Percentiles rank a stretch among this genome's conserved stretches.
These are phyloP conservation scores for Oxystoma pomonae DNA, from an alignment of 2,888 invertebrate genomes.

Conservation along the genomic window DNA sequence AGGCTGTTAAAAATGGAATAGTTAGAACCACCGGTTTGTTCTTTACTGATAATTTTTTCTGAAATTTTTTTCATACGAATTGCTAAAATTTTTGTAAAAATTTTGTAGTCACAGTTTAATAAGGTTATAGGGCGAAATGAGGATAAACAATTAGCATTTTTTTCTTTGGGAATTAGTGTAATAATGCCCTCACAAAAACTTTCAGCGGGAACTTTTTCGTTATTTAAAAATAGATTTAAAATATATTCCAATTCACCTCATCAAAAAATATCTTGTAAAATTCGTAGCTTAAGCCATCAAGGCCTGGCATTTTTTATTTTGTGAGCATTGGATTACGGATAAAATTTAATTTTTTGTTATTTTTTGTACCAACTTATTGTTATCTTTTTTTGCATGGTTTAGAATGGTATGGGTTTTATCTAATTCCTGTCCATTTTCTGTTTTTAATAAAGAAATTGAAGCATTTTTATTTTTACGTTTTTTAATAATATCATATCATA, in stretches of 20 bases:
- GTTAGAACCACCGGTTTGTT: background rate
- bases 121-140: background rate
- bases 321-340: background rate
- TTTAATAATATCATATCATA: background rate
- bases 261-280: constrained; percentile 5
- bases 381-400: background rate
- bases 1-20: background rate
- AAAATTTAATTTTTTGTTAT: constrained; percentile 1
- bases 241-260: too few relatives aligned
- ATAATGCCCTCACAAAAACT: background rate
- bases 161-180: background rate
- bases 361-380: background rate
- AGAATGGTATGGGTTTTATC: background rate
- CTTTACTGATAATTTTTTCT: background rate
- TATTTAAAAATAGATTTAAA: background rate
- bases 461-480: background rate
- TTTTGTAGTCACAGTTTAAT: constrained; percentile 1
- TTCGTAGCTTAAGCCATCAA: constrained; percentile 2
- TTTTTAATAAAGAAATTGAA: background rate
- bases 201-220: background rate
- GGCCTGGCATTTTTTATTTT: constrained; percentile 6
- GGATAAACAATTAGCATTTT: background rate
- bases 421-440: background rate
- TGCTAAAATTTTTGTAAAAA: background rate
- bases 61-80: background rate